Evolutionary conservation across 2,113 vertebrate species (phyloP), one percentile per base, ranked within the genome.

Genomic region (Cyphomyrus plagiostoma): DNA sequence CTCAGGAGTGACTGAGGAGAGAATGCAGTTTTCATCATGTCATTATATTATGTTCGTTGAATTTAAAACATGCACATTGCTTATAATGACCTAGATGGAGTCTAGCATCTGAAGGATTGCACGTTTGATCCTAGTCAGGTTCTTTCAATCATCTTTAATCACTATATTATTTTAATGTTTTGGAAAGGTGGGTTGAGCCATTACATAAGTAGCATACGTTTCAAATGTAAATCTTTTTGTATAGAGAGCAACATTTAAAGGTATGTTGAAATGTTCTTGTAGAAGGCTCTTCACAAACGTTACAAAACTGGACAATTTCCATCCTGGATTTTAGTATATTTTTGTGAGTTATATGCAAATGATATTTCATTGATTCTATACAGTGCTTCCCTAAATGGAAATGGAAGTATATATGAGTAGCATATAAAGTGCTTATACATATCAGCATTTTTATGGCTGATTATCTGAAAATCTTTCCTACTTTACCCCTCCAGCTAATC

Each of bases 11-110:
- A 92, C 93, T 91, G 56, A 52, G 35, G 93, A 93, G 93, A 95
- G 90, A 94, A 90, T 88, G 92, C 58, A 92, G 92, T 93, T 92
- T 91, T 84, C 87, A 94, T 93, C 93, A 91, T 94, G 94, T 94
- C 94, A 91, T 92, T 94, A 92, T 91, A 92, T 93, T 91, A 89
- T 58, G 91, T 94, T 89, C 92, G 92, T 89, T 94, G 93, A 92
- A 93, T 94, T 92, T 88, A 90, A 48, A 66, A 90, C 88, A 87
- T 89, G 91, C 88, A 90, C 83, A 87, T 56, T 90, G 35, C 89
- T 89, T 56, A 91, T 90, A 90, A 83, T 46, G 74, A 77, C 49
- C 89, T 48, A 90, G 48, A 52, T 90, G 90, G 90, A 87, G 80
- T 56, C 90, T 92, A 92, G 89, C 91, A 90, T 92, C 91, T 87